Evolutionary conservation across 2,797 vertebrate species (phyloP).

Genomic region (Aphelocoma californica): DNA sequence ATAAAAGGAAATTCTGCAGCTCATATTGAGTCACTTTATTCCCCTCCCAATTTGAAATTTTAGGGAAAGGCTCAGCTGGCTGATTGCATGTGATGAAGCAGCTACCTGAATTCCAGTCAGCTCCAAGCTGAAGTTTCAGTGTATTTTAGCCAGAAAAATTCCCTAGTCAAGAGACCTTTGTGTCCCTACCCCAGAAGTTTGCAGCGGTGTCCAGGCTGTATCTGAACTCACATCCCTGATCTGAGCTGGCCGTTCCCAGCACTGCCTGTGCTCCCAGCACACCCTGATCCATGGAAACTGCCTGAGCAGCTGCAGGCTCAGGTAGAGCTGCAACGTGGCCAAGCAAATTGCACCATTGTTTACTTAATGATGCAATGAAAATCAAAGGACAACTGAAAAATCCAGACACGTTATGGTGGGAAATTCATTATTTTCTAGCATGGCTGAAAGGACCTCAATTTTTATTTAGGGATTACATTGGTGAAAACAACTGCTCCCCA

Average conservation of each 20-base stretch:
- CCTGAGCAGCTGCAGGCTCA: neutral
- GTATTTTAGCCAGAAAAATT: neutral
- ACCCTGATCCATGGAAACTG: fast-evolving
- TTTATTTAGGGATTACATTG: neutral
- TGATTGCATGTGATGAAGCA: neutral
- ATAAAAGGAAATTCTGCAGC: neutral
- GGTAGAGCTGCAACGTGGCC: neutral
- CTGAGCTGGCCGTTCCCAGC: neutral
- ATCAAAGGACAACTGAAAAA: neutral
- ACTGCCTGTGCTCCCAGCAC: neutral
- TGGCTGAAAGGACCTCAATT: neutral
- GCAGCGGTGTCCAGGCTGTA: neutral
- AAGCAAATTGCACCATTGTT: neutral
- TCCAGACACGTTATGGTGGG: neutral
- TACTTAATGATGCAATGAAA: constrained; percentile 1
- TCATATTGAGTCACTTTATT: neutral
- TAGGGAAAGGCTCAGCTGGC: neutral
- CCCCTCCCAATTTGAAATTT: neutral
- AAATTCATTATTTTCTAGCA: neutral
- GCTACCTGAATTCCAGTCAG: neutral
- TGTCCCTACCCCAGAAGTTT: neutral
- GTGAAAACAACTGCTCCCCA: neutral
- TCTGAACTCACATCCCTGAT: fast-evolving
- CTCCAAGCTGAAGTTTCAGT: neutral
- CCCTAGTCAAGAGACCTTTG: neutral